A percentile compares a stretch with the other conserved stretches of the same genome.
phyloP scores from a whole-genome alignment of 1,140 invertebrate species.

The Bombus impatiens region DNA sequence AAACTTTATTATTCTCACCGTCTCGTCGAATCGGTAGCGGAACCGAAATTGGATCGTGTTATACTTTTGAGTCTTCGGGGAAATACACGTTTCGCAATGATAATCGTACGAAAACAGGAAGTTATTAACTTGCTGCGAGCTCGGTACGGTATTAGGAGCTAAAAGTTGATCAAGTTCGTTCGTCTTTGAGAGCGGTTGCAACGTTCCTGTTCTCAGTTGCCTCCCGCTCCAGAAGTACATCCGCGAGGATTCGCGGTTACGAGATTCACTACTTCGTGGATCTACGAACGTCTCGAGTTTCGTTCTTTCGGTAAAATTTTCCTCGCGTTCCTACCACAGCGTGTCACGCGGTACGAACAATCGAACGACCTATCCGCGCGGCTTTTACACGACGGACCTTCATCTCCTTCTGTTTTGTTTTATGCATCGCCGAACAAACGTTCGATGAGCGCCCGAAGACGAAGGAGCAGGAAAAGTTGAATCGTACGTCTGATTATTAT shows the following conservation, averaged over 20 bases:
- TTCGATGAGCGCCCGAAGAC: neutral
- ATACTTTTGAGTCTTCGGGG: neutral
- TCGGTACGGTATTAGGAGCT: constrained; percentile 32
- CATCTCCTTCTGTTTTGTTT: too few relatives aligned
- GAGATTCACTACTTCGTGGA: constrained; percentile 25
- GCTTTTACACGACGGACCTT: too few relatives aligned
- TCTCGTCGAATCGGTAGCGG: neutral
- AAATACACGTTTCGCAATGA: constrained; percentile 19
- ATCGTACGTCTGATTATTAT: constrained; percentile 14
- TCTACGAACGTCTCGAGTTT: constrained; percentile 18
- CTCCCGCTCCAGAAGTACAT: constrained; percentile 18
- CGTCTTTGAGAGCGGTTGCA: constrained; percentile 40
- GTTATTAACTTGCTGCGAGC: constrained; percentile 43
- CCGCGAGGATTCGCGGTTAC: constrained; percentile 38
- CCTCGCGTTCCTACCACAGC: neutral
- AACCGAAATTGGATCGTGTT: neutral
- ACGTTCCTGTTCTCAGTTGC: constrained; percentile 28
- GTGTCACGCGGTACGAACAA: neutral
- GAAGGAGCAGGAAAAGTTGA: neutral
- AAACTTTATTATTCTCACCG: too few relatives aligned
- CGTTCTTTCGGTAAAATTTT: neutral
- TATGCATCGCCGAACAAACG: too few relatives aligned
- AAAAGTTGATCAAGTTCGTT: constrained; percentile 45
- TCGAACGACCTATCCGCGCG: neutral
- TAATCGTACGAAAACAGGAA: neutral